Base-by-base conservation (phyloP, 2,888 invertebrate genomes). In the Megastigmus dorsalis region DNA sequence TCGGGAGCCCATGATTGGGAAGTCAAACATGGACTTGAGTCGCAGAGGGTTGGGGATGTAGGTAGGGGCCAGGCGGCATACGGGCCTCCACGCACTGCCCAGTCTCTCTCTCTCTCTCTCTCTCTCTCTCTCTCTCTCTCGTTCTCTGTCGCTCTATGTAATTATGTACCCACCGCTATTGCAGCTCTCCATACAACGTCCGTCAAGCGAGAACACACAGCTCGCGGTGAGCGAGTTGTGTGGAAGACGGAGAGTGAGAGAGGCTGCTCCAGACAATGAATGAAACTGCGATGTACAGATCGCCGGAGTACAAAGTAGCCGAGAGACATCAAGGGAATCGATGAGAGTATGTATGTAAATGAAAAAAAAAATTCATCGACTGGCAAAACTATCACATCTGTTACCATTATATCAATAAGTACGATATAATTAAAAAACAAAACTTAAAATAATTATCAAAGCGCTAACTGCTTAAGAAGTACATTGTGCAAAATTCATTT, bases 81-180 rank as follows among this genome's bases (percentile, higher is more conserved):
- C 78, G 79, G 79, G 78, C 76, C 70, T 77, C 57, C 72, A 36
- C 67, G 26, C 55, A 20, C 33, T 38, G 18, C 7, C 23, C 43
- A 9, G 36, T 41, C 67, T 23, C 50, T 26, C 38, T 10, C 55
- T 50, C 36, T 45, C 59, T 52, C 26, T 20, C 41, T 13, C 45
- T 41, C 67, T 23, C 50, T 26, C 38, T 10, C 55, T 50, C 36
- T 45, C 59, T 52, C 26, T 20, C 41, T 41, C 54, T 13, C 66
- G 54, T 55, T 20, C 52, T 55, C 43, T 15, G 59, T 23, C 68
- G 75, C 76, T 75, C 77, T 78, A 78, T 77, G 76, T 78, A 80
- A 79, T 79, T 80, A 80, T 79, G 79, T 81, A 77, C 77, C 78
- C 74, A 80, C 71, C 78, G 76, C 74, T 77, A 78, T 78, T 62